Evolutionary conservation across 2,113 vertebrate species (phyloP).

Genomic region (Salvator merianae): DNA sequence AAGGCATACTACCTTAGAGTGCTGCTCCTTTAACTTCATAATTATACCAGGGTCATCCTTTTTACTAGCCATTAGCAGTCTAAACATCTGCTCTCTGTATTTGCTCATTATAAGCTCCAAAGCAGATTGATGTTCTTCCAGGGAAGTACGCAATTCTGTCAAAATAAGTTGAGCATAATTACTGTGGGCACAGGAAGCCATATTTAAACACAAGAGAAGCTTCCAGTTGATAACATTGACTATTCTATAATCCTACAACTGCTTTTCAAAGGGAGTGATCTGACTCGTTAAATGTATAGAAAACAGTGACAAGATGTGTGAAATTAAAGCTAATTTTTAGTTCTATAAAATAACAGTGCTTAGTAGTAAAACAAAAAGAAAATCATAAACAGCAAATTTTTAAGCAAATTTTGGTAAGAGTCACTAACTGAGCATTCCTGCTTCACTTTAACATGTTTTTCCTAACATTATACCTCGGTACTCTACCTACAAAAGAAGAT

Average conservation of each 20-base stretch:
- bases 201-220: background rate
- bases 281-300: too few species aligned
- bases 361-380: background rate
- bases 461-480: too few species aligned
- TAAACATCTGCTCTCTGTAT: conserved; percentile 95
- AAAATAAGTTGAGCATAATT: conserved; percentile 28
- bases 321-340: background rate
- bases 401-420: too few species aligned
- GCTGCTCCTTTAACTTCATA: conserved; percentile 92
- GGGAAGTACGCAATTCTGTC: conserved; percentile 88
- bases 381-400: too few species aligned
- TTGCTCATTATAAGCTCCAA: conserved; percentile 98
- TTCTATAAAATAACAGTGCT: background rate
- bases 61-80: conserved; percentile 93
- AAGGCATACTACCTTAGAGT: conserved; percentile 84
- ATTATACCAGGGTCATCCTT: conserved; percentile 90
- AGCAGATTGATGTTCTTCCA: conserved; percentile 97
- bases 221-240: conserved; percentile 2
- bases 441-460: too few species aligned
- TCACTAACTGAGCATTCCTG: too few species aligned
- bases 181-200: background rate
- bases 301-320: background rate
- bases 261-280: background rate
- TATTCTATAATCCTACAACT: background rate
- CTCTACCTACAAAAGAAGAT: too few species aligned